These are phyloP conservation scores for Xestia sexstrigata DNA, from an alignment of 2,888 invertebrate species.

Conservation along the genomic window DNA sequence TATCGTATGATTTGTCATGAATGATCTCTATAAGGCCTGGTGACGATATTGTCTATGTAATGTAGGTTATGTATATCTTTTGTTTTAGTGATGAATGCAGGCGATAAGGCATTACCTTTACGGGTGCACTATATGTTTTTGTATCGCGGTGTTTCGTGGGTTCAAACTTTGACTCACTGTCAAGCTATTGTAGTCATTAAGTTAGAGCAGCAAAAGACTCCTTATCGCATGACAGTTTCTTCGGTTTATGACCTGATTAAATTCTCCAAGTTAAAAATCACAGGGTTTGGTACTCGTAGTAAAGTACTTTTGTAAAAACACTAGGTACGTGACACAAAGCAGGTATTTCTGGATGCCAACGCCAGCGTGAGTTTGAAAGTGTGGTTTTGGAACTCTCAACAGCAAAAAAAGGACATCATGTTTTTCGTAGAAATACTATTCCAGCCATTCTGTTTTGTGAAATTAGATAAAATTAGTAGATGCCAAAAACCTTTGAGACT, in stretches of 20 bases:
- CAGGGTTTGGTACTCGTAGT: not conserved
- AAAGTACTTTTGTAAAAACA: not conserved
- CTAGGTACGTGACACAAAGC: too few species aligned
- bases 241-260: constrained; percentile 6
- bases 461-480: too few species aligned
- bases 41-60: constrained; percentile 59
- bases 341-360: not conserved
- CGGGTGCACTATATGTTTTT: constrained; percentile 61
- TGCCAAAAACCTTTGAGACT: too few species aligned
- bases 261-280: not conserved
- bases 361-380: not conserved
- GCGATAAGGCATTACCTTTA: constrained; percentile 62
- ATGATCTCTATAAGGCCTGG: constrained; percentile 60
- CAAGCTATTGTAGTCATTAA: constrained; percentile 18
- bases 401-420: not conserved
- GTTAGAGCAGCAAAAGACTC: not conserved
- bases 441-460: too few species aligned
- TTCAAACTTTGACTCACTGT: constrained; percentile 3
- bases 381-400: not conserved
- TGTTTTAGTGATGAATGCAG: constrained; percentile 60
- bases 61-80: constrained; percentile 59
- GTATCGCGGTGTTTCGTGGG: constrained; percentile 15
- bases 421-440: not conserved
- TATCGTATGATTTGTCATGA: constrained; percentile 60
- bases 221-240: not conserved